A percentile compares a stretch with the other conserved stretches of the same genome.
Conservation (phyloP, 2,888 invertebrate genomes). For the Erpobdella octoculata region DNA sequence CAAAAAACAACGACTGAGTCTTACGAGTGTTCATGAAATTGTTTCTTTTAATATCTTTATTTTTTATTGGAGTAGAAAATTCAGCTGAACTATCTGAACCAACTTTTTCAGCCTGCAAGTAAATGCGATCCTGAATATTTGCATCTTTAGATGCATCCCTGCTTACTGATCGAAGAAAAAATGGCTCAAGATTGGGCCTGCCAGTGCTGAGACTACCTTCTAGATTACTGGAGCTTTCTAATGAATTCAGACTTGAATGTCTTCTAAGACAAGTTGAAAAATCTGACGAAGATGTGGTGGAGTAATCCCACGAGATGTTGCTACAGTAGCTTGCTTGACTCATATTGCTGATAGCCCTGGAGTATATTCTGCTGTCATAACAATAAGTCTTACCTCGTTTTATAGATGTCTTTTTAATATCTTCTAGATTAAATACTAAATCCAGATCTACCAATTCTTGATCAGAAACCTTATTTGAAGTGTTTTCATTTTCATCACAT, state of each 20-base stretch:
- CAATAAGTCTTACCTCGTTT: not conserved
- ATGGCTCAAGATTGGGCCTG: not conserved
- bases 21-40: not conserved
- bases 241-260: not conserved
- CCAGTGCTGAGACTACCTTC: not conserved
- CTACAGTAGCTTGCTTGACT: slow-evolving; percentile 3
- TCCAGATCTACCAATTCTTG: not conserved
- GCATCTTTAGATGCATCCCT: no score
- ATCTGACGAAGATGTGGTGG: not conserved
- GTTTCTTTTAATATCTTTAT: not conserved
- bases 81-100: no score
- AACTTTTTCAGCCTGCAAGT: no score
- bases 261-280: not conserved
- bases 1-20: not conserved
- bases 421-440: not conserved
- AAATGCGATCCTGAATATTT: no score
- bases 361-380: not conserved
- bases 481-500: not conserved
- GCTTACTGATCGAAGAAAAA: no score
- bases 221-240: not conserved
- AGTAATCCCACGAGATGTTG: not conserved
- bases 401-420: not conserved
- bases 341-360: not conserved
- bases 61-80: no score
- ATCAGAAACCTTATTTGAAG: not conserved